Percentiles rank a stretch among this genome's conserved stretches.
These are phyloP conservation scores for Mesorhabditis spiculigera DNA, from an alignment of 2,888 invertebrate species.

Conservation along the genomic window DNA sequence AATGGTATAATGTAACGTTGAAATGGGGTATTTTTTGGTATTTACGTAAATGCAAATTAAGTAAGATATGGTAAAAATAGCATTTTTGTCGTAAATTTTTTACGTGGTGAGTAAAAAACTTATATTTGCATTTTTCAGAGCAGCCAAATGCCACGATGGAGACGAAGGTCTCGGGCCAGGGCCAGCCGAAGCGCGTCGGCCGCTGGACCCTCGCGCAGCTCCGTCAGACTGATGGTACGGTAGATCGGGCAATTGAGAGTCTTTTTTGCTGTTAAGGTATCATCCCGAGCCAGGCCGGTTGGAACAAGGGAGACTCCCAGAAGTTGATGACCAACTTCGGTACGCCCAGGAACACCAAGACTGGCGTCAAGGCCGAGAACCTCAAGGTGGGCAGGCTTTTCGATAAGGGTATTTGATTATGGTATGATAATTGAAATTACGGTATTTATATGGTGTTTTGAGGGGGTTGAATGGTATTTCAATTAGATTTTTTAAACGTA, in stretches of 20 bases:
- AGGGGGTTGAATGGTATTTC: too few species aligned
- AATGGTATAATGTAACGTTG: too few species aligned
- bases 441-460: too few species aligned
- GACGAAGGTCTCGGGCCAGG: constrained; percentile 55
- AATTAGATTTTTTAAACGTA: too few species aligned
- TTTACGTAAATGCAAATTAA: too few species aligned
- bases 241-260: background rate
- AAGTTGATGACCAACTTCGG: constrained; percentile 59
- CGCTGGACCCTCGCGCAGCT: constrained; percentile 58
- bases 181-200: constrained; percentile 49
- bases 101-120: too few species aligned
- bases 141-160: constrained; percentile 58
- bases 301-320: constrained; percentile 60
- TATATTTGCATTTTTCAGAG: constrained; percentile 11
- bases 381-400: constrained; percentile 41
- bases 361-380: constrained; percentile 50
- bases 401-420: too few species aligned
- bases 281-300: constrained; percentile 59
- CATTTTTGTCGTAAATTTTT: too few species aligned
- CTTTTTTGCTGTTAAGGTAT: constrained; percentile 31
- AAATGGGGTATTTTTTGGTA: too few species aligned
- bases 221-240: constrained; percentile 56
- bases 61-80: too few species aligned
- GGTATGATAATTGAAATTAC: too few species aligned
- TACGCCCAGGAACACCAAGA: constrained; percentile 57